Percentiles rank a stretch among this genome's conserved stretches.
Conservation (phyloP, 2,888 invertebrate species). For the Acanthosepion lycidas region DNA sequence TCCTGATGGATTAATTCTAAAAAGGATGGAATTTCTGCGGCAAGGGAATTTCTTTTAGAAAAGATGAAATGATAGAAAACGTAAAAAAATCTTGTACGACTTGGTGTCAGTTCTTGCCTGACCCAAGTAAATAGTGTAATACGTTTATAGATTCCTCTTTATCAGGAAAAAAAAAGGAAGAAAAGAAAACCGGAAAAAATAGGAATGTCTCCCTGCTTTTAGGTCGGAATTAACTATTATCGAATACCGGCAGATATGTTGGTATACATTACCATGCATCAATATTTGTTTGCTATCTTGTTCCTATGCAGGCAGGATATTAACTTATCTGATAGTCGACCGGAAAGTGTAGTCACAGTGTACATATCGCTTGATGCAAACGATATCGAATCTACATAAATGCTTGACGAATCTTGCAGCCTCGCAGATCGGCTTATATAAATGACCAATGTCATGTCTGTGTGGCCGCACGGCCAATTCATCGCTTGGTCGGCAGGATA, state of each 20-base stretch:
- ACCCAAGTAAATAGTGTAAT: not conserved
- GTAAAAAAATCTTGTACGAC: not conserved
- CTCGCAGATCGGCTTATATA: not conserved
- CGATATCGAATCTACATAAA: slow-evolving; percentile 2
- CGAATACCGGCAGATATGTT: not conserved
- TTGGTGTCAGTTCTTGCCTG: too few relatives aligned
- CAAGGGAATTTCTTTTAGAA: not conserved
- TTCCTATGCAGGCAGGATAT: not conserved
- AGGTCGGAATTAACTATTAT: not conserved
- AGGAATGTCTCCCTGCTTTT: not conserved
- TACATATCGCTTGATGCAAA: not conserved
- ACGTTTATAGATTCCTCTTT: not conserved
- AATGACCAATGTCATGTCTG: slow-evolving; percentile 1
- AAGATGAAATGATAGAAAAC: not conserved
- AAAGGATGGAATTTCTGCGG: too few relatives aligned
- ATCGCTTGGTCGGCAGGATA: not conserved
- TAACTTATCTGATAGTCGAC: not conserved
- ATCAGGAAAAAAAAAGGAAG: too few relatives aligned
- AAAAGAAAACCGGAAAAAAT: not conserved
- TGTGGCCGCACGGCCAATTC: not conserved
- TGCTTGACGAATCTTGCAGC: not conserved
- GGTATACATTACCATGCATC: not conserved
- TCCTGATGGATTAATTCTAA: too few relatives aligned
- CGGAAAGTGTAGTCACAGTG: not conserved
- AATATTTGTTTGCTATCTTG: not conserved